Conservation (phyloP, 2,113 vertebrate genomes). For the Pygoscelis adeliae region DNA sequence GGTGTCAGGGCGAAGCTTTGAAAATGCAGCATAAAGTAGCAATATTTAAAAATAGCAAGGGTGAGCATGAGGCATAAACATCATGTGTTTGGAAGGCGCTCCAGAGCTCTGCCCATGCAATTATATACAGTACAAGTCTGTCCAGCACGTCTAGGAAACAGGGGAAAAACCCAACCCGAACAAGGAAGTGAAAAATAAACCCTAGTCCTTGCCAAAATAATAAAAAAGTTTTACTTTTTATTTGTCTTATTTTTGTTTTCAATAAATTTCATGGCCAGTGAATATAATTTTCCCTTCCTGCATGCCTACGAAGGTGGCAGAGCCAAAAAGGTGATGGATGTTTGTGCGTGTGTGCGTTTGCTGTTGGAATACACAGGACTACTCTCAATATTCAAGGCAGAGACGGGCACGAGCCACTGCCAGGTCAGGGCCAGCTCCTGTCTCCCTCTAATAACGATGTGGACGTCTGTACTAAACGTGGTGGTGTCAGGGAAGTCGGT, state of each 20-base stretch:
- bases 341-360: neutral
- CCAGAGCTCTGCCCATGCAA: constrained; percentile 10
- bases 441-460: rapidly evolving
- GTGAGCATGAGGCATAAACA: neutral
- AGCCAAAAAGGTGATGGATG: neutral
- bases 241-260: constrained; percentile 25
- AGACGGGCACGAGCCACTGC: neutral
- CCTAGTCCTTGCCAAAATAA: neutral
- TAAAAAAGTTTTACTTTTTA: neutral
- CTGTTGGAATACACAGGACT: neutral
- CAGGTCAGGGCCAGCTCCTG: neutral
- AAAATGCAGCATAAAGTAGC: neutral
- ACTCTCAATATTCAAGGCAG: neutral
- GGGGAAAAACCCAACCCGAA: neutral
- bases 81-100: neutral
- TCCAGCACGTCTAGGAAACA: constrained; percentile 1
- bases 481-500: neutral
- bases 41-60: neutral
- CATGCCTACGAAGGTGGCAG: neutral
- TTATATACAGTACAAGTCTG: neutral
- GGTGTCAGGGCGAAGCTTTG: neutral
- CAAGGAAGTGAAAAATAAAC: constrained; percentile 10
- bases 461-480: rapidly evolving
- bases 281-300: constrained; percentile 12
- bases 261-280: neutral